Evolutionary conservation across 2,797 vertebrate species (phyloP), one percentile per base, ranked within the genome.

Genomic region (Hydrolagus colliei): DNA sequence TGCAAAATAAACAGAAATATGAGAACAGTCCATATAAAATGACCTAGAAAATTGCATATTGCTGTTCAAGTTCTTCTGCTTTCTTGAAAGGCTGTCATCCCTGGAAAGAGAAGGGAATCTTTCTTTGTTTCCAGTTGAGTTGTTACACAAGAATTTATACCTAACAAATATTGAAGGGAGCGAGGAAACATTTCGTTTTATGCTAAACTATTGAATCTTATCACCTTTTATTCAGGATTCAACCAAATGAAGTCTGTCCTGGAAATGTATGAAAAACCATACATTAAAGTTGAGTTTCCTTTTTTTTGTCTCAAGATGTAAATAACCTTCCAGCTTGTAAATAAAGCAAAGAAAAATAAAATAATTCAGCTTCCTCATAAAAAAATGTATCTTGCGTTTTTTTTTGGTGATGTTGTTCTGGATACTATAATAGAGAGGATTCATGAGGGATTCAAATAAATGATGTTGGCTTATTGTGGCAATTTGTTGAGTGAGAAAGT

Each of bases 371-470:
- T 27, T 52, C 32, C 8, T 41, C 16, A 1, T 78, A 22, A 79
- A 79, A 7, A n/a, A 63, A 59, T n/a, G 16, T 63, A 59, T 27
- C 52, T 63, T 32, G 27, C 22, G 35, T 59, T 9, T 59, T 16
- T 10, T 59, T 73, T 73, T 27, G 10, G n/a, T 27, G 22, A 73
- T 22, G 72, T 27, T 73, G 72, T n/a, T 52, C 41, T 18, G 16
- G 16, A 73, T 73, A 27, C 72, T 18, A 35, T 32, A 79, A 52
- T 79, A 18, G 84, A 89, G 91, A 87, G 87, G 72, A 82, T 27
- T 72, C 85, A 86, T 20, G 65, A 32, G 18, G 7, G n/a, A 59
- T 85, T 76, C 35, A 62, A 0, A 1, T 59, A n/a, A 22, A 79
- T 14, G 3, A 10, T 10, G 52, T 59, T 59, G 41, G 52, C 5